Conservation (phyloP, 2,888 invertebrate genomes). For the Apamea anceps region DNA sequence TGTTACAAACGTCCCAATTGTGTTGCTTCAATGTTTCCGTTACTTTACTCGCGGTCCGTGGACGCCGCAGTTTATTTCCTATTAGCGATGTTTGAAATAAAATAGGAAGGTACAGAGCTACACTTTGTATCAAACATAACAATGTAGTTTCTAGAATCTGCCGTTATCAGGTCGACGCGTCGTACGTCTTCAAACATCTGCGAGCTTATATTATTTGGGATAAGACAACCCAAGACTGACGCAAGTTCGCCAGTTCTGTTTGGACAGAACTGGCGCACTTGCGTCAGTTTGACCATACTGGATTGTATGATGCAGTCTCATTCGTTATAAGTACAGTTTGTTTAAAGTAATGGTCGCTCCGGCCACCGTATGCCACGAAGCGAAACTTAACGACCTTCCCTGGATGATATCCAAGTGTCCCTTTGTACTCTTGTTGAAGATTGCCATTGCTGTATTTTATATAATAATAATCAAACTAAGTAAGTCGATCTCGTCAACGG, state of each 20-base stretch:
- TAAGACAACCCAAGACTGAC: neutral
- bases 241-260: too few species aligned
- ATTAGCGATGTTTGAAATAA: constrained; percentile 14
- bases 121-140: neutral
- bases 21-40: neutral
- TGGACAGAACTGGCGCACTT: too few species aligned
- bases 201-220: neutral
- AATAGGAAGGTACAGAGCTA: neutral
- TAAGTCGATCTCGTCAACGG: neutral
- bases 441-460: neutral
- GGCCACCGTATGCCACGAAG: neutral
- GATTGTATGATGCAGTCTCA: neutral
- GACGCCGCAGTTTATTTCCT: neutral
- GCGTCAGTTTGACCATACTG: neutral
- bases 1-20: neutral
- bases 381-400: neutral
- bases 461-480: neutral
- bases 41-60: neutral
- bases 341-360: neutral
- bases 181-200: neutral
- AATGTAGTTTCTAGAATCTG: neutral
- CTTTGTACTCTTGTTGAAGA: too few species aligned
- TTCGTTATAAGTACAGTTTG: neutral
- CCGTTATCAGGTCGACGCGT: neutral
- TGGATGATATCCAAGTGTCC: neutral